A percentile compares a stretch with the other conserved stretches of the same genome.
These are phyloP conservation scores for Arion vulgaris DNA, from an alignment of 1,140 invertebrate genomes.

Conservation along the genomic window DNA sequence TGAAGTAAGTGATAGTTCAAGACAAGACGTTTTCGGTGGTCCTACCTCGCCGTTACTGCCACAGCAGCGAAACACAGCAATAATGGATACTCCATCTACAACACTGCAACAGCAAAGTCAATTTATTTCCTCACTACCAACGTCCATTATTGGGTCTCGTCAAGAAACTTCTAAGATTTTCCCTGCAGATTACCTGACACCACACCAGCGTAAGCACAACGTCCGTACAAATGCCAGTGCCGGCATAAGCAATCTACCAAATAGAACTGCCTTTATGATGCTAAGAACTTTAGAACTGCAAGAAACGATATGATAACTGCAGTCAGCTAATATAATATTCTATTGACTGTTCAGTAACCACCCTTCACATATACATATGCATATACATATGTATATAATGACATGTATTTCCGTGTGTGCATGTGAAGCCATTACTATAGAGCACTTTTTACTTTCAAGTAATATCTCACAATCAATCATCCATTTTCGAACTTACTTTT, in stretches of 20 bases:
- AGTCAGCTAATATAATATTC: background rate
- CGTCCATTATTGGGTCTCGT: background rate
- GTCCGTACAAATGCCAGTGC: background rate
- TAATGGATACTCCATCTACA: slow-evolving; percentile 11
- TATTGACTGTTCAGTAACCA: background rate
- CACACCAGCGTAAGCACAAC: background rate
- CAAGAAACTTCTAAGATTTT: background rate
- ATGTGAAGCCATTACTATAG: too few species aligned
- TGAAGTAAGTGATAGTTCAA: background rate
- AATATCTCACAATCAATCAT: too few species aligned
- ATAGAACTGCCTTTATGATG: slow-evolving; percentile 33
- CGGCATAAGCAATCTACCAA: slow-evolving; percentile 29
- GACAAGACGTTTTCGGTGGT: background rate
- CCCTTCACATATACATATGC: too few species aligned
- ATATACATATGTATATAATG: too few species aligned
- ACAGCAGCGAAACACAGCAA: background rate
- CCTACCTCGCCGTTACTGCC: background rate
- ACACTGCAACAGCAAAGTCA: background rate
- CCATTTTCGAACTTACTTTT: too few species aligned
- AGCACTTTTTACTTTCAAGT: too few species aligned
- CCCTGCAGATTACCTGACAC: slow-evolving; percentile 13
- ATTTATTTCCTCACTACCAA: background rate
- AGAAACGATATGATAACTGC: slow-evolving; percentile 21
- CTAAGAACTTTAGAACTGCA: slow-evolving; percentile 32
- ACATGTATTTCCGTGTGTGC: too few species aligned